Evolutionary conservation across 2,888 invertebrate genomes (phyloP).

Genomic region (Cyclophora albipunctata): DNA sequence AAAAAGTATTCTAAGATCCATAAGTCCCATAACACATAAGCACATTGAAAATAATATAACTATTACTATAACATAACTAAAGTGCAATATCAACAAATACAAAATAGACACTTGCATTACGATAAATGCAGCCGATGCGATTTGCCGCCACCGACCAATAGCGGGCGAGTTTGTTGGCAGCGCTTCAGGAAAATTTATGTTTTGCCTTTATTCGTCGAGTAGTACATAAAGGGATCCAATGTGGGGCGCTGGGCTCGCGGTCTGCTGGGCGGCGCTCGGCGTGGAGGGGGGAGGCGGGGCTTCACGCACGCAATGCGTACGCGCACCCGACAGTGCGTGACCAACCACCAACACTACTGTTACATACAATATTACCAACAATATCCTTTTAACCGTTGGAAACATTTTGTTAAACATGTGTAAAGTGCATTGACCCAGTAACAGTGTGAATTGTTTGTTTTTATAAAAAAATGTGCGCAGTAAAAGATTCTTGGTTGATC

Average conservation of each 20-base stretch:
- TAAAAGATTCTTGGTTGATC: conserved; percentile 41
- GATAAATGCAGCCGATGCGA: background rate
- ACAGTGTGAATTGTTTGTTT: conserved; percentile 13
- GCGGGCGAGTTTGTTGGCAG: conserved; percentile 40
- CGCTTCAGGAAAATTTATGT: conserved; percentile 42
- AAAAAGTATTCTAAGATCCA: no score
- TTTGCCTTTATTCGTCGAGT: conserved; percentile 49
- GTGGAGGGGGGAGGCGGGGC: conserved; percentile 45
- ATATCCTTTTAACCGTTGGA: background rate
- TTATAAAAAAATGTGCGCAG: conserved; percentile 39
- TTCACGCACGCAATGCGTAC: conserved; percentile 53
- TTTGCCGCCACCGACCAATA: conserved; percentile 38
- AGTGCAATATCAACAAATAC: no score
- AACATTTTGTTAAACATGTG: conserved; percentile 14
- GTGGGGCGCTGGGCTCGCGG: conserved; percentile 34
- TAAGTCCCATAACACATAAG: no score
- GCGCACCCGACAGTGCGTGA: conserved; percentile 47
- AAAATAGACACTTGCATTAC: no score
- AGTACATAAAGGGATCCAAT: conserved; percentile 58
- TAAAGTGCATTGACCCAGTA: conserved; percentile 23
- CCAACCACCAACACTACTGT: conserved; percentile 28
- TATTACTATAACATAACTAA: no score
- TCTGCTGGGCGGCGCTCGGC: conserved; percentile 42
- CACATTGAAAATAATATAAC: no score
- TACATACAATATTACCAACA: no score